Conservation (phyloP, 2,797 vertebrate species). For the Coregonus sp. region DNA sequence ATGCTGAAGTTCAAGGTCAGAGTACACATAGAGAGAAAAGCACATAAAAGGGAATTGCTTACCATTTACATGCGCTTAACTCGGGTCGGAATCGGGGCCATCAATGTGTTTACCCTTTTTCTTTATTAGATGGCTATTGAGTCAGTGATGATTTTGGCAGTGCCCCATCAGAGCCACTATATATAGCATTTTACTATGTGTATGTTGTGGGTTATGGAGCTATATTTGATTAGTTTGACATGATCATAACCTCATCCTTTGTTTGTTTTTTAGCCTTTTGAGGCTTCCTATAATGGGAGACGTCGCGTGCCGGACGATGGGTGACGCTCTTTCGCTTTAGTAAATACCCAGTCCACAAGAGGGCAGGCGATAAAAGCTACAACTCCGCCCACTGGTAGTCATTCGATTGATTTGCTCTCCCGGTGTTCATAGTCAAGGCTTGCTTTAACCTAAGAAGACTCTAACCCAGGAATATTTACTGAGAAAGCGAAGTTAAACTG, state of each 20-base stretch:
- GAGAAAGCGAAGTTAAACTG: background rate
- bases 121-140: too few relatives aligned
- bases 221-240: background rate
- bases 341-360: background rate
- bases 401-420: conserved; percentile 33
- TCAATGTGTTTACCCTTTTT: too few relatives aligned
- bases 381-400: conserved; percentile 50
- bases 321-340: background rate
- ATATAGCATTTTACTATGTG: background rate
- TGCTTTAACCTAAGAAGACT: background rate
- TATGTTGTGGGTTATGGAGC: background rate
- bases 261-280: background rate
- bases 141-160: too few relatives aligned
- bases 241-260: background rate
- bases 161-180: too few relatives aligned
- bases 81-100: too few relatives aligned
- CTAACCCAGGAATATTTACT: background rate
- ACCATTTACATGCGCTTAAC: too few relatives aligned
- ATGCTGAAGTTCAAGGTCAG: too few relatives aligned
- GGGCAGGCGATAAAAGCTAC: background rate
- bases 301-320: background rate
- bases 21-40: too few relatives aligned
- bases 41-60: too few relatives aligned
- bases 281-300: background rate
- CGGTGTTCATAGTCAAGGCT: conserved; percentile 7